Percentiles rank a stretch among this genome's conserved stretches.
These are phyloP conservation scores for Knipowitschia caucasica DNA, from an alignment of 2,797 vertebrate genomes.

Conservation along the genomic window DNA sequence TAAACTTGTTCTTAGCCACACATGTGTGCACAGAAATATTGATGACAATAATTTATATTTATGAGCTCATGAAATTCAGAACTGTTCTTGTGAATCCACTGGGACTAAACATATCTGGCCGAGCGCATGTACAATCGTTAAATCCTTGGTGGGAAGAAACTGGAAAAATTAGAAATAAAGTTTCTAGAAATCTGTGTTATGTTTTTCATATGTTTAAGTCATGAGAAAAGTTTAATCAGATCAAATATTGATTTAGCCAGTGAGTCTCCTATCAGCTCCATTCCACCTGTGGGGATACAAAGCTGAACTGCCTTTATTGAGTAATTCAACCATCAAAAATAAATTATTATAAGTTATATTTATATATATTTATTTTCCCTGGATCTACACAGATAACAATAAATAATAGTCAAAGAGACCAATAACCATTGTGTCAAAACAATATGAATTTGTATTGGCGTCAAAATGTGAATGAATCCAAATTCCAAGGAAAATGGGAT, in stretches of 20 bases:
- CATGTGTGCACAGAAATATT: constrained; percentile 42
- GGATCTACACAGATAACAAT: too few species aligned
- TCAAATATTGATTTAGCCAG: neutral
- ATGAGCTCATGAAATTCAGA: constrained; percentile 63
- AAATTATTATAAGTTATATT: too few species aligned
- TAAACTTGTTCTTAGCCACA: constrained; percentile 29
- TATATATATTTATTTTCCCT: too few species aligned
- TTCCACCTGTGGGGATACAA: too few species aligned
- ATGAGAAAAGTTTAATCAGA: neutral
- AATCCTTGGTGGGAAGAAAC: constrained; percentile 28
- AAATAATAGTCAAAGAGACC: too few species aligned
- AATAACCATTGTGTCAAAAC: too few species aligned
- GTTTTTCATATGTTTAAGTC: neutral
- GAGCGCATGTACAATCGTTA: constrained; percentile 34
- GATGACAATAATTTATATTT: constrained; percentile 61
- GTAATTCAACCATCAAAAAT: too few species aligned
- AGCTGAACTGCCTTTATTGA: too few species aligned
- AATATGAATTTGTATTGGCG: too few species aligned
- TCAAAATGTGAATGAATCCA: too few species aligned
- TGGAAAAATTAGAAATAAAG: constrained; percentile 24
- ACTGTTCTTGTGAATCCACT: constrained; percentile 29
- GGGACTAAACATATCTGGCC: constrained; percentile 25
- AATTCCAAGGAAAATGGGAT: too few species aligned
- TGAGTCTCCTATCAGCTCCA: too few species aligned
- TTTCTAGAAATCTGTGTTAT: constrained; percentile 14